A percentile compares a stretch with the other conserved stretches of the same genome.
phyloP scores from a whole-genome alignment of 2,113 vertebrate species.

The Pardalotus punctatus region DNA sequence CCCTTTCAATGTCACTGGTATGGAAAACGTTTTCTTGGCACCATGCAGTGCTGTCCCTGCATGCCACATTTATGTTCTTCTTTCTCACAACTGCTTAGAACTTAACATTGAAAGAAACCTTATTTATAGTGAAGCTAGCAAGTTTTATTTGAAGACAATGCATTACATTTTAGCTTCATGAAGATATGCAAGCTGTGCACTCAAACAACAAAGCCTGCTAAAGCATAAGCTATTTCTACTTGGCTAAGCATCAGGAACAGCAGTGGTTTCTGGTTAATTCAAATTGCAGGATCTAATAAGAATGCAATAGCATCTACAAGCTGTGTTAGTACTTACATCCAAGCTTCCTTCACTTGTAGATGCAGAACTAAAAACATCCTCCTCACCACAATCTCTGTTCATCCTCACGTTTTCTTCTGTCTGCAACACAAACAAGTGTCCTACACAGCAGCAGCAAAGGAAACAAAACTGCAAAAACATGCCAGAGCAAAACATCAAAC shows the following conservation, averaged over 20 bases:
- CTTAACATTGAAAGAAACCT: neutral
- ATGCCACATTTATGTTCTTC: neutral
- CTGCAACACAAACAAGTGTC: conserved; percentile 68
- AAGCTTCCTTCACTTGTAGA: conserved; percentile 50
- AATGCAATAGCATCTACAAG: neutral
- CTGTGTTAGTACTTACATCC: conserved; percentile 69
- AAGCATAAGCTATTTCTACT: neutral
- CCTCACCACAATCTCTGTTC: conserved; percentile 50
- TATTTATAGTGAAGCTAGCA: neutral
- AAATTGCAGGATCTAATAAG: neutral
- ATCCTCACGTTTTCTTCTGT: conserved; percentile 52
- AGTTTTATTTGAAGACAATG: neutral
- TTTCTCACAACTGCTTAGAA: neutral
- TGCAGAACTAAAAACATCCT: conserved; percentile 57
- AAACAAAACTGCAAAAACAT: neutral
- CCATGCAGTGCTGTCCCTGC: neutral
- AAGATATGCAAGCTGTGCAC: neutral
- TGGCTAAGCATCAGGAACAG: neutral
- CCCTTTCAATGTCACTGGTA: neutral
- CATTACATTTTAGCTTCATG: neutral
- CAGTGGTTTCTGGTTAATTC: neutral
- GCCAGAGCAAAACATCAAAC: neutral
- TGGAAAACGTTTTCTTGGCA: neutral
- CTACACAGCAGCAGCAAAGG: neutral
- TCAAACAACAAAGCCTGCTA: neutral